These are phyloP conservation scores for Leucozona laternaria DNA, from an alignment of 2,888 invertebrate species.

Conservation along the genomic window DNA sequence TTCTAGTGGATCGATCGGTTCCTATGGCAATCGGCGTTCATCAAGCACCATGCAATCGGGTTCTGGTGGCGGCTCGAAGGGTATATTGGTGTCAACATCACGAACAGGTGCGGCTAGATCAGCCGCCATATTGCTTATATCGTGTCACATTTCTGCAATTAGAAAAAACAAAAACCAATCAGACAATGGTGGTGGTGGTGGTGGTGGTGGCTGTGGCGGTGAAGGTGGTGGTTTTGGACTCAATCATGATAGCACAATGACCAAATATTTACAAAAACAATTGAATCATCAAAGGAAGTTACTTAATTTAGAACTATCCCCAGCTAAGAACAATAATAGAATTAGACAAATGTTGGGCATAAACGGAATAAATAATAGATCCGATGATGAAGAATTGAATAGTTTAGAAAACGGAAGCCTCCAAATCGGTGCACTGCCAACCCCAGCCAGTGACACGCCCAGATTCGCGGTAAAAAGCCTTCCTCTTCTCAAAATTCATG, in stretches of 20 bases:
- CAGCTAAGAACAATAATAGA: conserved; percentile 83
- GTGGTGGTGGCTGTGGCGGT: conserved; percentile 76
- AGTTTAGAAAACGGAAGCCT: conserved; percentile 82
- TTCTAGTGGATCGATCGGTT: conserved; percentile 85
- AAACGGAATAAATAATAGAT: conserved; percentile 82
- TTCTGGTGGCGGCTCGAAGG: conserved; percentile 86
- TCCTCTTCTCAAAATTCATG: conserved; percentile 71
- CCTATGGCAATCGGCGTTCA: conserved; percentile 84
- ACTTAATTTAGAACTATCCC: conserved; percentile 83
- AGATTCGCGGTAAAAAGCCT: conserved; percentile 83
- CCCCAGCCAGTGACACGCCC: conserved; percentile 84
- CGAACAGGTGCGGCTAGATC: conserved; percentile 97
- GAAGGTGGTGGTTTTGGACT: conserved; percentile 79
- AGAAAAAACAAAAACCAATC: conserved; percentile 84
- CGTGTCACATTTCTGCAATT: conserved; percentile 90
- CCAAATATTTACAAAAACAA: conserved; percentile 84
- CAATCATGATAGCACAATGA: conserved; percentile 83
- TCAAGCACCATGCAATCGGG: conserved; percentile 85
- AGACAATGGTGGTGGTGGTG: conserved; percentile 83
- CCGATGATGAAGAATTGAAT: conserved; percentile 80
- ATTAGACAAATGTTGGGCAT: conserved; percentile 83
- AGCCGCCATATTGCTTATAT: conserved; percentile 97
- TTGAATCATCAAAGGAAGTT: conserved; percentile 83
- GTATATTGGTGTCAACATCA: conserved; percentile 90
- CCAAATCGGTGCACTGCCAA: conserved; percentile 84